Evolutionary conservation across 1,140 invertebrate species (phyloP), one percentile per base, ranked within the genome.

Genomic region (Stenopsyche tienmushanensis): DNA sequence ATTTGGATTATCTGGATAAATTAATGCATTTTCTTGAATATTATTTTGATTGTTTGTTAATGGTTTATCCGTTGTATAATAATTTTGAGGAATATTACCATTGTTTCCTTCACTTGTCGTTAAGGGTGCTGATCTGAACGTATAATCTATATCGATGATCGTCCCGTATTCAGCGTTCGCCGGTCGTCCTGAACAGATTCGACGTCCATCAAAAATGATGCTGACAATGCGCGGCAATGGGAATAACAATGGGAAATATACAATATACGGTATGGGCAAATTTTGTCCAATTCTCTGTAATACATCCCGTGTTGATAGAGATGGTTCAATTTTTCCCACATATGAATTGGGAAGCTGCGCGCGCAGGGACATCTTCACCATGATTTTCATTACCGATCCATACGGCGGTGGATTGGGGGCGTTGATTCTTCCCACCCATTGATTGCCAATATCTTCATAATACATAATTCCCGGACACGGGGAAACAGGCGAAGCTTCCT

Each of bases 381-480:
- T 71, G 1, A 78, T 20, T 25, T 72, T 62, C 24, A 80, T 67
- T 7, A 66, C 10, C 8, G 72, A 59, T 15, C 63, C 66, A 66
- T 69, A 73, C 1, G 75, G 74, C 1, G 73, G 70, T 0, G 45
- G 58, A 44, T 69, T 75, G 53, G 74, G 66, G 1, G 78, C 69
- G 9, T 67, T 66, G 3, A 79, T 74, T 18, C 71, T 72, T 18
- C 77, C 73, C 65, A 78, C 74, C 65, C 74, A 73, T 13, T 73
- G 72, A 2, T 68, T 62, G 0, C 72, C 67, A 24, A 75, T 72
- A 0, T 50, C 63, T 65, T 77, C 72, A 60, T 82, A 83, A 15
- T 65, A 63, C 63, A 82, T 81, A 10, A 77, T 73, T n/a, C 75
- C 52, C 17, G 80, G 76, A 72, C 79, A 81, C 1, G 80, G 77